Evolutionary conservation across 2,113 vertebrate species (phyloP).

Genomic region (Notechis scutatus): DNA sequence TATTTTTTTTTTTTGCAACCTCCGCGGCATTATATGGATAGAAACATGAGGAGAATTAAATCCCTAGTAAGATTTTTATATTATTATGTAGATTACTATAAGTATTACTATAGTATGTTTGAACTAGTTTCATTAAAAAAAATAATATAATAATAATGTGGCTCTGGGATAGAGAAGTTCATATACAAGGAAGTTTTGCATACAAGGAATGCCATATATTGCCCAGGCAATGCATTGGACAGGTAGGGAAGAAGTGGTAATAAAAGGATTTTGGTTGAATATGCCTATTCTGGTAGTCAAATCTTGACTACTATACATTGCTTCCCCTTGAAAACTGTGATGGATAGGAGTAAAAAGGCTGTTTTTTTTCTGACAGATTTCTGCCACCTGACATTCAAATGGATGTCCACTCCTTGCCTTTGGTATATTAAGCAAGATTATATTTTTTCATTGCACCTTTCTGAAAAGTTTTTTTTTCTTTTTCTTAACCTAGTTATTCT

Average conservation of each 20-base stretch:
- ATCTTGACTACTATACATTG: not conserved
- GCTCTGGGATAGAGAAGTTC: not conserved
- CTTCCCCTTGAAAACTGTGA: not conserved
- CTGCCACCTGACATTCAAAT: not conserved
- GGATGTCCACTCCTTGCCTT: not conserved
- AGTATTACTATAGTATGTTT: not conserved
- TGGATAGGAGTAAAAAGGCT: not conserved
- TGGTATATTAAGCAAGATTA: not conserved
- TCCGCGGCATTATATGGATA: not conserved
- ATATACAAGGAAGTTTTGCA: not conserved
- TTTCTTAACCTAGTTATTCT: not conserved
- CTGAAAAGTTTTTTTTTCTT: not conserved
- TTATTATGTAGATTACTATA: not conserved
- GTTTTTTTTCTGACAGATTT: not conserved
- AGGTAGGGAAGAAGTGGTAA: no score
- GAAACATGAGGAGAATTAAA: conserved; percentile 22
- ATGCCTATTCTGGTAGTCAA: no score
- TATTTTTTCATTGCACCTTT: not conserved
- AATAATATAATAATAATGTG: not conserved
- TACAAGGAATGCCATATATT: not conserved
- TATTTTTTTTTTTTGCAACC: conserved; percentile 31
- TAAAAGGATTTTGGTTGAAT: no score
- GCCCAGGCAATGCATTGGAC: no score
- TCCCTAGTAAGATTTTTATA: not conserved
- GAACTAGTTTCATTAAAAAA: not conserved